Evolutionary conservation across 2,888 invertebrate species (phyloP), one percentile per base, ranked within the genome.

Genomic region (Crepidodera aurea): DNA sequence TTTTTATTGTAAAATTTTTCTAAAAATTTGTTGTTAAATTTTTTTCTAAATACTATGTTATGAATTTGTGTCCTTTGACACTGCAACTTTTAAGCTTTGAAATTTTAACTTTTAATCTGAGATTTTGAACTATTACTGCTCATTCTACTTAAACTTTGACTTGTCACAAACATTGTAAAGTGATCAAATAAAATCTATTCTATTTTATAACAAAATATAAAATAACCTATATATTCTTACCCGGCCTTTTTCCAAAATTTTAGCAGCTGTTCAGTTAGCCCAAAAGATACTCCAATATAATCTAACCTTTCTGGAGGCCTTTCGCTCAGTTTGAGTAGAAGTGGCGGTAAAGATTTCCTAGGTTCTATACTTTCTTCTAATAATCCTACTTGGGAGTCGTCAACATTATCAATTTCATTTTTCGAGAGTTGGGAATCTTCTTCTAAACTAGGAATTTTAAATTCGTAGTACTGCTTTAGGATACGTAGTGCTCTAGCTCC

Each of bases 221-320:
- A n/a, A n/a, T n/a, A n/a, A n/a, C n/a, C n/a, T n/a, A 22, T 2
- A 1, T 50, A 8, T 18, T 42, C 53, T 54, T 40, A 62, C 46
- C 62, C 64, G 7, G 69, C 67, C 48, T 59, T 67, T 29, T 92
- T 93, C 81, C 99, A 99, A 82, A 99, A 97, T 82, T 93, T 96
- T 37, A 97, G 83, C n/a, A 98, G 82, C 0, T 88, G 88, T 64
- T 90, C 88, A 0, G 98, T 98, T 8, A 98, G 83, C 0, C 98
- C 98, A 77, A 90, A 98, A 0, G 96, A 95, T 1, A 96, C 97
- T 4, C 98, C 98, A 19, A 99, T 78, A 75, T 99, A 99, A 81
- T 98, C 92, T 58, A 99, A 83, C 62, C 84, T 85, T 78, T 97
- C 96, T 0, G 96, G 90, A 10, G 81, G 83, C 60, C 98, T 85